A percentile compares a stretch with the other conserved stretches of the same genome.
Evolutionary conservation across 2,113 vertebrate genomes (phyloP).

Genomic region (Campylorhamphus procurvoides): DNA sequence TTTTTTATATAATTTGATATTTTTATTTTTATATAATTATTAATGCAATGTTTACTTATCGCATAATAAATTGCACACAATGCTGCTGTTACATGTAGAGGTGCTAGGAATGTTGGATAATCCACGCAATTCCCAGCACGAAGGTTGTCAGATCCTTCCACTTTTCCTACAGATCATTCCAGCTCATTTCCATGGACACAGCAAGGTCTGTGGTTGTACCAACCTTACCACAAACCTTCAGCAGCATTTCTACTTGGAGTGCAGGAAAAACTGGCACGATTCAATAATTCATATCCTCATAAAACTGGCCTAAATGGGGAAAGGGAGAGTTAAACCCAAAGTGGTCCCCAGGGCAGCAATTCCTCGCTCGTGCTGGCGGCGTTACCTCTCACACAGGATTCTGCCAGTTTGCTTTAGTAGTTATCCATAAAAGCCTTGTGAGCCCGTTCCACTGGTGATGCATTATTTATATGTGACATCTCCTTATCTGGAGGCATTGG

Average conservation of each 20-base stretch:
- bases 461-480: not conserved
- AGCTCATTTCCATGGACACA: not conserved
- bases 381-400: not conserved
- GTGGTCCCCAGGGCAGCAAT: not conserved
- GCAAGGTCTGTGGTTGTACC: not conserved
- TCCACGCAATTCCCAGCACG: not conserved
- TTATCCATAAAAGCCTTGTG: not conserved
- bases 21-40: not conserved
- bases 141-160: not conserved
- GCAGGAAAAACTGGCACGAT: not conserved
- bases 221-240: not conserved
- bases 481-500: not conserved
- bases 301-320: not conserved
- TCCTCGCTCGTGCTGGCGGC: not conserved
- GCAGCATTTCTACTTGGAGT: accelerated
- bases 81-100: accelerated
- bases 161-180: accelerated
- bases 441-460: not conserved
- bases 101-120: not conserved
- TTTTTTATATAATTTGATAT: too few relatives aligned
- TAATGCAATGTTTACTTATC: not conserved
- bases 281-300: not conserved
- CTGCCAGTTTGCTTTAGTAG: not conserved
- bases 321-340: not conserved
- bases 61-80: not conserved